phyloP scores from a whole-genome alignment of 2,888 invertebrate genomes.

The Himalopsyche japonica region DNA sequence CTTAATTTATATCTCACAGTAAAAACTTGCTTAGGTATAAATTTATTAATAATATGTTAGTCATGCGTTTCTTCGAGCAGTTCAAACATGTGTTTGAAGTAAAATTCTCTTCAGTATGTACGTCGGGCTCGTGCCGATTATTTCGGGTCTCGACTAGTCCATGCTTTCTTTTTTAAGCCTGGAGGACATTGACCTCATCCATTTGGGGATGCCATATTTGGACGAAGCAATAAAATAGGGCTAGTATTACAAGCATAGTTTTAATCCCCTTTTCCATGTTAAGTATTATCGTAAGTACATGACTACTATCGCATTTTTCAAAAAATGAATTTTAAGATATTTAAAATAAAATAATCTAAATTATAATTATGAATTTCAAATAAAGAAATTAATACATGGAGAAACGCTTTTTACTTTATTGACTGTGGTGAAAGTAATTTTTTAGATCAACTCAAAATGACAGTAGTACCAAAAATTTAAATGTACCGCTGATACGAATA shows the following conservation, averaged over 20 bases:
- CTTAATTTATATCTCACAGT: too few species aligned
- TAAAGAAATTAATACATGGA: too few species aligned
- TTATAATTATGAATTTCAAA: too few species aligned
- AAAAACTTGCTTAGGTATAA: background rate
- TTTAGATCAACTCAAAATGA: too few species aligned
- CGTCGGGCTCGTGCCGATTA: constrained; percentile 18
- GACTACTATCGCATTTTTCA: too few species aligned
- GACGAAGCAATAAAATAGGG: background rate
- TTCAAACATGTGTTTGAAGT: constrained; percentile 20
- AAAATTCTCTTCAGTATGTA: constrained; percentile 7
- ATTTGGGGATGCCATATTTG: background rate
- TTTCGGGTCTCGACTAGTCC: background rate
- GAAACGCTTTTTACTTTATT: too few species aligned
- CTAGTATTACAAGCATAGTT: background rate
- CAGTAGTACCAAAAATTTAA: too few species aligned
- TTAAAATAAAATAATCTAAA: too few species aligned
- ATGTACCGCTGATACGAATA: too few species aligned
- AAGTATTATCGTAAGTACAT: background rate
- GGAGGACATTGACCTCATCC: background rate
- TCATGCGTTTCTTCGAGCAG: background rate
- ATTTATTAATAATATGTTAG: background rate
- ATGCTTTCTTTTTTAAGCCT: background rate
- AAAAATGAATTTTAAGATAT: too few species aligned
- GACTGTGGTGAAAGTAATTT: too few species aligned
- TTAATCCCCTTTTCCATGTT: background rate